Evolutionary conservation across 92 coral and sea anemone species (phyloP).

Genomic region (Muricea muricata): DNA sequence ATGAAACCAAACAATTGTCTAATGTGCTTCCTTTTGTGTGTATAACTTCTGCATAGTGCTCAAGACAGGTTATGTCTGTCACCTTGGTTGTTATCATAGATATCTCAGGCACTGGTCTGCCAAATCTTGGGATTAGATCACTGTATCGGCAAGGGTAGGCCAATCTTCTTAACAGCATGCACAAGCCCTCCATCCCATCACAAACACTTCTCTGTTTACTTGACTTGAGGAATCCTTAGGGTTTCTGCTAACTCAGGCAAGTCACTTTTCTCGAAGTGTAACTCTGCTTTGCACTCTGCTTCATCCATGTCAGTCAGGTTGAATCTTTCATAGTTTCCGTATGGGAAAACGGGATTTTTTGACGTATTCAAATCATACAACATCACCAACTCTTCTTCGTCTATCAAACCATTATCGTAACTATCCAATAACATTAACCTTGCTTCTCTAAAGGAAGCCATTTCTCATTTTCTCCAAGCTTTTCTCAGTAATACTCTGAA

Average conservation of each 20-base stretch:
- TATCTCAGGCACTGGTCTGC: not conserved
- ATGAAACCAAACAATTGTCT: not conserved
- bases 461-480: not conserved
- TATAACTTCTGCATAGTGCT: conserved; percentile 8
- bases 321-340: conserved; percentile 38
- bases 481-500: not conserved
- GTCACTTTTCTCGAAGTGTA: conserved; percentile 24
- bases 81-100: not conserved
- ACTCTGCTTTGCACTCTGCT: conserved; percentile 50
- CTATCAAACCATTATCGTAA: conserved; percentile 21
- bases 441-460: conserved; percentile 25
- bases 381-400: conserved; percentile 28
- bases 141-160: conserved; percentile 35
- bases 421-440: conserved; percentile 11
- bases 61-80: not conserved
- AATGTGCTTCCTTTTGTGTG: not conserved
- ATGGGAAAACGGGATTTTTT: conserved; percentile 31
- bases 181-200: conserved; percentile 23
- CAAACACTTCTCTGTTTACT: conserved; percentile 27
- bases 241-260: conserved; percentile 27
- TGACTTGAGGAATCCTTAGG: conserved; percentile 9
- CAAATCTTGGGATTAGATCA: not conserved
- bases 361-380: conserved; percentile 26
- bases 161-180: conserved; percentile 15
- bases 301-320: conserved; percentile 33